phyloP scores from a whole-genome alignment of 1,140 invertebrate genomes.

The Battus philenor region DNA sequence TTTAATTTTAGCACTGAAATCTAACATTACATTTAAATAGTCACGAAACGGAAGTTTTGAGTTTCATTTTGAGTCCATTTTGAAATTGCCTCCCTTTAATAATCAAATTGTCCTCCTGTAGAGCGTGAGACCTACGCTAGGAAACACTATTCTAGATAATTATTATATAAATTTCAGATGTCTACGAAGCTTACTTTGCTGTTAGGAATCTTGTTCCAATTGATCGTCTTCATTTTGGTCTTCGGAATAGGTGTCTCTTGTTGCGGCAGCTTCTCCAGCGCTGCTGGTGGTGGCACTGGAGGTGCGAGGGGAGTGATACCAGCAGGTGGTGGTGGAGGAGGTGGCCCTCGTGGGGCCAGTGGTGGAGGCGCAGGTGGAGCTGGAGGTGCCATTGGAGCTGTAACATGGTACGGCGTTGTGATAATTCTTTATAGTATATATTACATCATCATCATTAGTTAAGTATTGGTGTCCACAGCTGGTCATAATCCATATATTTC shows the following conservation, averaged over 20 bases:
- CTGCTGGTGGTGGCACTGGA: slow-evolving; percentile 75
- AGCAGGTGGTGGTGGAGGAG: slow-evolving; percentile 31
- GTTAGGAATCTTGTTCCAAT: slow-evolving; percentile 95
- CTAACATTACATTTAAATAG: no score
- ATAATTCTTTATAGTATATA: no score
- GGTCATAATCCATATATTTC: not conserved
- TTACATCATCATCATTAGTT: slow-evolving; percentile 15
- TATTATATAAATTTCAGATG: no score
- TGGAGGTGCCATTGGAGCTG: slow-evolving; percentile 58
- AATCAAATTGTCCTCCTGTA: no score
- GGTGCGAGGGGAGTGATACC: not conserved
- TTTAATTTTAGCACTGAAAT: no score
- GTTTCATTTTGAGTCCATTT: no score
- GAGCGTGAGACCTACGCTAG: no score
- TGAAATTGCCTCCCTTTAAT: no score
- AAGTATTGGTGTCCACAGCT: not conserved
- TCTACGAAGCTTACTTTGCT: slow-evolving; percentile 88
- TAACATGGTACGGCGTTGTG: no score
- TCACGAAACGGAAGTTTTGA: no score
- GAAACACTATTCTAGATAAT: no score
- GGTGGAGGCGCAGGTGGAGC: slow-evolving; percentile 71
- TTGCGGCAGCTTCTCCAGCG: slow-evolving; percentile 86
- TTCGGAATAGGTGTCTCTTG: slow-evolving; percentile 92
- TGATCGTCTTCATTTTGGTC: slow-evolving; percentile 96
- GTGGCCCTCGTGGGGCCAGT: slow-evolving; percentile 25